phyloP scores from a whole-genome alignment of 2,888 invertebrate genomes.

The Agonopterix heracliana region DNA sequence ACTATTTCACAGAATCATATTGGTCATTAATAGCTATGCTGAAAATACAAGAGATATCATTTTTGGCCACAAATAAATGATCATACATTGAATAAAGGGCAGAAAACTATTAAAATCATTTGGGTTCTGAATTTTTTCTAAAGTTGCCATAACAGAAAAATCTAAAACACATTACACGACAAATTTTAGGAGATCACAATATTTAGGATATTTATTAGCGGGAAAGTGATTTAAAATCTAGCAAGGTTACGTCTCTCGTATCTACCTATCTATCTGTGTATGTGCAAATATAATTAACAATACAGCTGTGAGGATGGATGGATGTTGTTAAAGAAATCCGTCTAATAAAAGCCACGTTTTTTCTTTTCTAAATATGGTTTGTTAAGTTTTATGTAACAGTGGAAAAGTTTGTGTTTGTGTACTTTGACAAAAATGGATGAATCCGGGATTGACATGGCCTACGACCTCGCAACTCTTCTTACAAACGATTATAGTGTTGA shows the following conservation, averaged over 20 bases:
- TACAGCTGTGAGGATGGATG: constrained; percentile 72
- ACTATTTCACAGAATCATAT: no score
- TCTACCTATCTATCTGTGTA: constrained; percentile 40
- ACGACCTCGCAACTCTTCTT: constrained; percentile 77
- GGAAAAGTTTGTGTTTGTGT: constrained; percentile 56
- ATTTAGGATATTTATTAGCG: constrained; percentile 8
- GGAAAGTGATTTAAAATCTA: constrained; percentile 24
- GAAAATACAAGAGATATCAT: no score
- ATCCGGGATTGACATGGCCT: constrained; percentile 80
- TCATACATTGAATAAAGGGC: no score
- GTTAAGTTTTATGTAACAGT: constrained; percentile 37
- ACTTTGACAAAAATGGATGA: constrained; percentile 73
- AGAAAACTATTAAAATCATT: no score
- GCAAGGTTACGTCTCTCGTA: constrained; percentile 39
- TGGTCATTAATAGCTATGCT: no score
- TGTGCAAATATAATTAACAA: constrained; percentile 45
- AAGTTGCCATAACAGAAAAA: constrained; percentile 22
- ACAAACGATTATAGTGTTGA: constrained; percentile 72
- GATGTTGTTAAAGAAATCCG: constrained; percentile 54
- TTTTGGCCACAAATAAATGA: no score
- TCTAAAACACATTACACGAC: constrained; percentile 8
- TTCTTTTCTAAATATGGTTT: constrained; percentile 43
- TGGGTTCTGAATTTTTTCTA: background rate
- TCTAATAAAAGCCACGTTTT: constrained; percentile 48
- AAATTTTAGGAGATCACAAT: constrained; percentile 16